Conservation (phyloP, 2,888 invertebrate genomes). For the Mesorhabditis spiculigera region DNA sequence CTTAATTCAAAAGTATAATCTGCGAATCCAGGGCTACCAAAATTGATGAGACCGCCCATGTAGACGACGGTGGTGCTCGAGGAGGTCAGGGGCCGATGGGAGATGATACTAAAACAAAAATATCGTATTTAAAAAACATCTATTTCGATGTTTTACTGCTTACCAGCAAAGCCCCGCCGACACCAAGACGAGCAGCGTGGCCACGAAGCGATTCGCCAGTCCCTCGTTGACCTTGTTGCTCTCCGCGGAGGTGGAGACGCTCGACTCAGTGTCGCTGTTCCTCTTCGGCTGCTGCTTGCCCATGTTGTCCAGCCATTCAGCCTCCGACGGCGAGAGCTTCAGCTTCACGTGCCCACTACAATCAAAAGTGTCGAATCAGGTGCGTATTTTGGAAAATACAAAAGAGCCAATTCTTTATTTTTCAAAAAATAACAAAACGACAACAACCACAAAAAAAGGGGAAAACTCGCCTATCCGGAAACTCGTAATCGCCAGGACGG, state of each 20-base stretch:
- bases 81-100: too few species aligned
- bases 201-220: too few species aligned
- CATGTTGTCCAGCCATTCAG: not conserved
- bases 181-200: too few species aligned
- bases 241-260: not conserved
- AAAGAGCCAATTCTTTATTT: not conserved
- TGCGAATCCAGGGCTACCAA: too few species aligned
- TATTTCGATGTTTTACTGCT: too few species aligned
- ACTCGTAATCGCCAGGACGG: not conserved
- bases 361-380: not conserved
- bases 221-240: not conserved
- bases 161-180: too few species aligned
- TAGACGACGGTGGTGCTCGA: too few species aligned
- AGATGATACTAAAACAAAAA: too few species aligned
- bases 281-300: not conserved
- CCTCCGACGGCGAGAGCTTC: conserved; percentile 2
- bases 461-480: not conserved
- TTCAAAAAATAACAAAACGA: not conserved
- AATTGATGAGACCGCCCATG: too few species aligned
- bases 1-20: too few species aligned
- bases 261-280: not conserved
- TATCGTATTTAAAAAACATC: too few species aligned
- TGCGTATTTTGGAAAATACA: not conserved
- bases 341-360: conserved; percentile 1
- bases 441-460: not conserved